A percentile compares a stretch with the other conserved stretches of the same genome.
These are phyloP conservation scores for Chironomus striatipennis DNA, from an alignment of 1,140 invertebrate species.

Conservation along the genomic window DNA sequence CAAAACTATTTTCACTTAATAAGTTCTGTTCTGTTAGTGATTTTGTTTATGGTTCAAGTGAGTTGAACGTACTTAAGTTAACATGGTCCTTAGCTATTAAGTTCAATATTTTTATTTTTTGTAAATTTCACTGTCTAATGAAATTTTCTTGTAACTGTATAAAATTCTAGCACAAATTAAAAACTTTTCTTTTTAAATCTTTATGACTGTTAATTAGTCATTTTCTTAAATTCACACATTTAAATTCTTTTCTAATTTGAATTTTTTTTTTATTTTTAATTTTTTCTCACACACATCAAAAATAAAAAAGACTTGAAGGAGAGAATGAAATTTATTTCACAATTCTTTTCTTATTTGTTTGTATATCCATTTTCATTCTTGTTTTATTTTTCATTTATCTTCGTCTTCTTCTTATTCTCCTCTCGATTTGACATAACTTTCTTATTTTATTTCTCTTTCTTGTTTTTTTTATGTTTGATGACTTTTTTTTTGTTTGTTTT, in stretches of 20 bases:
- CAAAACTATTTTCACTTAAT: neutral
- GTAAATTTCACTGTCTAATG: no score
- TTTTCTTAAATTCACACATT: neutral
- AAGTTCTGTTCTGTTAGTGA: neutral
- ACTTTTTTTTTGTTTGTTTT: neutral
- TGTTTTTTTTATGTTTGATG: neutral
- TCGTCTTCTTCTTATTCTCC: neutral
- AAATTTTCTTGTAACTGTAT: neutral
- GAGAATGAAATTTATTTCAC: constrained; percentile 6
- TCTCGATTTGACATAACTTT: neutral
- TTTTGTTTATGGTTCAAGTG: no score
- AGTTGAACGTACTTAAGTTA: no score
- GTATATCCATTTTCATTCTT: no score
- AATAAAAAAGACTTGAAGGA: neutral
- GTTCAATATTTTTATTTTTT: no score
- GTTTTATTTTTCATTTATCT: no score
- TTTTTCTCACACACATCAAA: no score
- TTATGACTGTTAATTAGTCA: constrained; percentile 22
- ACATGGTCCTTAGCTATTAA: no score
- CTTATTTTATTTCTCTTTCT: neutral
- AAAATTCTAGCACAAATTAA: neutral
- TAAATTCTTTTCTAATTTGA: neutral
- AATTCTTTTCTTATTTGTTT: neutral
- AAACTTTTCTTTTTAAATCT: neutral
- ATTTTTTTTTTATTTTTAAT: neutral